Evolutionary conservation across 35 echinoderm and acorn worm species (phyloP).

Genomic region (Anneissia japonica): DNA sequence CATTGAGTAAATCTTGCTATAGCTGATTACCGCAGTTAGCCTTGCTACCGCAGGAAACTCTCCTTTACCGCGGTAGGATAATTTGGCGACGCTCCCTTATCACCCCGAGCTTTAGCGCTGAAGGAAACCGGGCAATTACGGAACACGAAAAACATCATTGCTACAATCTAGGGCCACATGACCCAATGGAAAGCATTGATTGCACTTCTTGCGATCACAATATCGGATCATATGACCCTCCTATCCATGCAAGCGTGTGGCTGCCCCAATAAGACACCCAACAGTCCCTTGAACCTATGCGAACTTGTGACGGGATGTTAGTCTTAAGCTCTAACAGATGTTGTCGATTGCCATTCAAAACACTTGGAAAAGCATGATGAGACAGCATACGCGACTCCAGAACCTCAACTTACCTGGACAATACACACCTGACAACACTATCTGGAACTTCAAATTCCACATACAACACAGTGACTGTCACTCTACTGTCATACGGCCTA

Average conservation of each 20-base stretch:
- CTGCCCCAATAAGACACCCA: constrained; percentile 20
- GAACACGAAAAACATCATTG: neutral
- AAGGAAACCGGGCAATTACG: constrained; percentile 14
- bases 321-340: constrained; percentile 3
- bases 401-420: constrained; percentile 28
- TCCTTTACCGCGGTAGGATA: too few relatives aligned
- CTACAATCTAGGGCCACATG: constrained; percentile 11
- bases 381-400: neutral
- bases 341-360: constrained; percentile 35
- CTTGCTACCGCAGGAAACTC: too few relatives aligned
- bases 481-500: too few relatives aligned
- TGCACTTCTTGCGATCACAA: neutral
- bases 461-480: too few relatives aligned
- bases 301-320: constrained; percentile 7
- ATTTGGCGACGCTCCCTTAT: too few relatives aligned
- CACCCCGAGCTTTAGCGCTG: neutral
- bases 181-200: constrained; percentile 1
- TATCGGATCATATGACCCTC: neutral
- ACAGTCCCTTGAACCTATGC: neutral
- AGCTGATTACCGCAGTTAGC: too few relatives aligned
- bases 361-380: neutral
- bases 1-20: too few relatives aligned
- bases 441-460: constrained; percentile 6
- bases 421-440: constrained; percentile 12
- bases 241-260: neutral